Percentiles rank a stretch among this genome's conserved stretches.
Evolutionary conservation across 2,797 vertebrate species (phyloP).

Genomic region (Odontamblyopus rebecca): DNA sequence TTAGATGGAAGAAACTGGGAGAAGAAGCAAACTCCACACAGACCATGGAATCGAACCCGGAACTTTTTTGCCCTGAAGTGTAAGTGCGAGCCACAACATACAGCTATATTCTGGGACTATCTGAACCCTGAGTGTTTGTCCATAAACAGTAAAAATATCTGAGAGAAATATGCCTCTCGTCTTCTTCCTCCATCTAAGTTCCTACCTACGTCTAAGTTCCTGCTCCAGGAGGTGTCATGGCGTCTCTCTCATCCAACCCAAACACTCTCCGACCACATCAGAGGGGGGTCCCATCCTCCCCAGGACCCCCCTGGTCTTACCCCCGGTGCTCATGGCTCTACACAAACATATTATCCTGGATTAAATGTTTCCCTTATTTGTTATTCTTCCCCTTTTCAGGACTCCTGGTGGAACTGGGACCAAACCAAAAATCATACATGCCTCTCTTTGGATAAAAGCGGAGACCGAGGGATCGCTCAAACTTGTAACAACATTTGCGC

Average conservation of each 20-base stretch:
- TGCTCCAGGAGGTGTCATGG: constrained; percentile 65
- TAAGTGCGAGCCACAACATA: no score
- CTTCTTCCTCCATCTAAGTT: constrained; percentile 54
- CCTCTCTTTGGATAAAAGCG: constrained; percentile 68
- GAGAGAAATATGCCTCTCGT: constrained; percentile 62
- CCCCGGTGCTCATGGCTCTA: constrained; percentile 60
- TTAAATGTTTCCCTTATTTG: constrained; percentile 82
- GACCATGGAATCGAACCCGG: no score
- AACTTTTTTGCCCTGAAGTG: no score
- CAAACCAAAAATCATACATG: constrained; percentile 70
- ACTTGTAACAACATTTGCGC: constrained; percentile 76
- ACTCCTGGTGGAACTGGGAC: constrained; percentile 78
- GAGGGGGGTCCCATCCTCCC: constrained; percentile 70
- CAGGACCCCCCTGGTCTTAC: constrained; percentile 33
- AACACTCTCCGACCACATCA: constrained; percentile 75
- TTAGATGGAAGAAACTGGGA: no score
- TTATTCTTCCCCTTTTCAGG: constrained; percentile 75
- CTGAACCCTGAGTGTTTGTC: constrained; percentile 20
- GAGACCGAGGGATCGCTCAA: constrained; percentile 47
- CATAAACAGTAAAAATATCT: constrained; percentile 55
- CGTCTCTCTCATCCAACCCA: constrained; percentile 73
- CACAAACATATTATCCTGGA: constrained; percentile 80
- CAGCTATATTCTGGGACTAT: constrained; percentile 47
- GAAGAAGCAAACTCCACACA: no score
- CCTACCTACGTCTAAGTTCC: constrained; percentile 62